phyloP scores from a whole-genome alignment of 2,888 invertebrate species.

The Lepidonotus clava region DNA sequence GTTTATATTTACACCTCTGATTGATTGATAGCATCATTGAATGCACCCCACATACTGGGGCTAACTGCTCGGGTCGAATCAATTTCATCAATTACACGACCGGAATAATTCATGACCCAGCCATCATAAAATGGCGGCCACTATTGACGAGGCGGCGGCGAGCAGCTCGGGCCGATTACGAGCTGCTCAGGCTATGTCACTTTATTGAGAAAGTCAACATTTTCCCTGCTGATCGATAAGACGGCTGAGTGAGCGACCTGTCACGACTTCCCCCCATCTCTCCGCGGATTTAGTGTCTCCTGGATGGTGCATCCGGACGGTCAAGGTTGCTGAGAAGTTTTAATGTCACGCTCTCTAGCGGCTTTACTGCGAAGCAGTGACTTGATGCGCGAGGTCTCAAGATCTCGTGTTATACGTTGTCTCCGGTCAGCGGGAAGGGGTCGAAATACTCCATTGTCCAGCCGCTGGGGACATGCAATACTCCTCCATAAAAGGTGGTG shows the following conservation, averaged over 20 bases:
- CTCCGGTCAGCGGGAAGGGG: too few relatives aligned
- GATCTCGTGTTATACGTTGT: too few relatives aligned
- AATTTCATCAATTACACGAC: constrained; percentile 25
- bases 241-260: not conserved
- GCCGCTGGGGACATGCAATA: too few relatives aligned
- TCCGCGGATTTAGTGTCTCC: too few relatives aligned
- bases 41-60: not conserved
- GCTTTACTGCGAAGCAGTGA: too few relatives aligned
- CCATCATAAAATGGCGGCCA: constrained; percentile 16
- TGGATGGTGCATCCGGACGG: too few relatives aligned
- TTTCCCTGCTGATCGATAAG: constrained; percentile 11
- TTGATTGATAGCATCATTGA: constrained; percentile 28
- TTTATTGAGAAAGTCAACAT: constrained; percentile 40
- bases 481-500: too few relatives aligned
- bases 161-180: constrained; percentile 9
- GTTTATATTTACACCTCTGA: constrained; percentile 10
- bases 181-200: constrained; percentile 4
- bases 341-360: too few relatives aligned
- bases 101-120: constrained; percentile 18
- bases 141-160: constrained; percentile 22
- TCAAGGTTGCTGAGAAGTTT: too few relatives aligned
- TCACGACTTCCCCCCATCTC: not conserved
- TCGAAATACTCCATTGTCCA: too few relatives aligned
- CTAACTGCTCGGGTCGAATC: constrained; percentile 10
- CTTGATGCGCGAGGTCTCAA: too few relatives aligned